A percentile compares a stretch with the other conserved stretches of the same genome.
Evolutionary conservation across 2,797 vertebrate species (phyloP).

Genomic region (Amazonetta brasiliensis): DNA sequence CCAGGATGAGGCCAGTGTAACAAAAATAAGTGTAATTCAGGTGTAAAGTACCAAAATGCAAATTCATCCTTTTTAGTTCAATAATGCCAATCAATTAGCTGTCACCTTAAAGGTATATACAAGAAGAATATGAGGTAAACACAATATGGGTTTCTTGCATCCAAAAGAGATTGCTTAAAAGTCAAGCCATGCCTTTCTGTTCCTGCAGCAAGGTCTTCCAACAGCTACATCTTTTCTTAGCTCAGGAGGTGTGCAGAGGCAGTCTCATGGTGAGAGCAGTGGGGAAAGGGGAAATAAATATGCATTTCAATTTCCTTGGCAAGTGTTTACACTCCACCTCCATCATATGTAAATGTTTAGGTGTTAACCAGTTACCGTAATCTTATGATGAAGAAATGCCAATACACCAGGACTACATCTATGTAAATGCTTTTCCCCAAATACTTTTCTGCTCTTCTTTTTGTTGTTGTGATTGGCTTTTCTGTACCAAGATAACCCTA

Average conservation of each 20-base stretch:
- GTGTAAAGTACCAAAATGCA: background rate
- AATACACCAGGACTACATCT: background rate
- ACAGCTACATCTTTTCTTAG: background rate
- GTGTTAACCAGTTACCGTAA: background rate
- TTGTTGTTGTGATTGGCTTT: background rate
- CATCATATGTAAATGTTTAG: background rate
- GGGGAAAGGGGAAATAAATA: background rate
- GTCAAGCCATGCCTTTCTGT: background rate
- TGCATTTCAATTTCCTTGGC: background rate
- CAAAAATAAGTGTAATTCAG: background rate
- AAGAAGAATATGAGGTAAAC: background rate
- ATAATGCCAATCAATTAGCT: background rate
- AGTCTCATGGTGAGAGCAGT: background rate
- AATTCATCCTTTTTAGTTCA: background rate
- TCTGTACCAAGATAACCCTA: background rate
- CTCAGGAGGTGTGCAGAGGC: background rate
- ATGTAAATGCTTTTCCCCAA: background rate
- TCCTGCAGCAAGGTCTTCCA: background rate
- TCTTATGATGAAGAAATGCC: background rate
- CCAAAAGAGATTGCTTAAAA: background rate
- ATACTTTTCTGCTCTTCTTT: background rate
- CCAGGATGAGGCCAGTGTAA: background rate
- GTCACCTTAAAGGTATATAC: accelerated
- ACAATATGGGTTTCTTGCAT: background rate
- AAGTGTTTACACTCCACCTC: accelerated